phyloP scores from a whole-genome alignment of 92 coral and sea anemone genomes.

The Paramuricea clavata region DNA sequence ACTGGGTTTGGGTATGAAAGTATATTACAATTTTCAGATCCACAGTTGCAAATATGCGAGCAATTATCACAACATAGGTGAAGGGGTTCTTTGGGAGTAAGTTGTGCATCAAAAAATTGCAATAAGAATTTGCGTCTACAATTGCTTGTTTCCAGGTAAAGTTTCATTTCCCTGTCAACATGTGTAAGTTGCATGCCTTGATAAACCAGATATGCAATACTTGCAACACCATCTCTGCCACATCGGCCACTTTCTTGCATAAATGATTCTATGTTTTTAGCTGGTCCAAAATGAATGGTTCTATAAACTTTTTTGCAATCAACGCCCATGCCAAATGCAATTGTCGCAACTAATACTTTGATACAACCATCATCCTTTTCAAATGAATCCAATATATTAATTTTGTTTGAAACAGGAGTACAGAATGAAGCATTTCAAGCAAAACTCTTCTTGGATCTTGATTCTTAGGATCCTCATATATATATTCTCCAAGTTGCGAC shows the following conservation, averaged over 20 bases:
- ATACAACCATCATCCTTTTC: constrained; percentile 26
- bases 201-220: constrained; percentile 56
- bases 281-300: constrained; percentile 77
- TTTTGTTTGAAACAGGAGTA: constrained; percentile 45
- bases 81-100: background rate
- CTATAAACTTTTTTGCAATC: constrained; percentile 66
- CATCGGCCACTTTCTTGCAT: constrained; percentile 78
- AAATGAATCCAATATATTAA: constrained; percentile 51
- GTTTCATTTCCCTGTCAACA: constrained; percentile 63
- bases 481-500: constrained; percentile 47
- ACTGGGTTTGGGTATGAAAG: constrained; percentile 37
- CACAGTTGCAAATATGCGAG: constrained; percentile 1
- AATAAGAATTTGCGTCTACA: constrained; percentile 64
- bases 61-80: constrained; percentile 56
- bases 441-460: constrained; percentile 14
- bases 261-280: constrained; percentile 67
- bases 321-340: constrained; percentile 78
- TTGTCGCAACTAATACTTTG: constrained; percentile 66
- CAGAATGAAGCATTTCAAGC: constrained; percentile 55
- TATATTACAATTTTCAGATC: background rate
- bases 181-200: constrained; percentile 49
- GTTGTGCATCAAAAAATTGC: constrained; percentile 46
- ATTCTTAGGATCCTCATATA: background rate
- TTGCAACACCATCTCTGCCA: constrained; percentile 73
- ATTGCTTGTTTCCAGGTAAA: constrained; percentile 46